phyloP scores from a whole-genome alignment of 2,113 vertebrate species.

The Saguinus midas region DNA sequence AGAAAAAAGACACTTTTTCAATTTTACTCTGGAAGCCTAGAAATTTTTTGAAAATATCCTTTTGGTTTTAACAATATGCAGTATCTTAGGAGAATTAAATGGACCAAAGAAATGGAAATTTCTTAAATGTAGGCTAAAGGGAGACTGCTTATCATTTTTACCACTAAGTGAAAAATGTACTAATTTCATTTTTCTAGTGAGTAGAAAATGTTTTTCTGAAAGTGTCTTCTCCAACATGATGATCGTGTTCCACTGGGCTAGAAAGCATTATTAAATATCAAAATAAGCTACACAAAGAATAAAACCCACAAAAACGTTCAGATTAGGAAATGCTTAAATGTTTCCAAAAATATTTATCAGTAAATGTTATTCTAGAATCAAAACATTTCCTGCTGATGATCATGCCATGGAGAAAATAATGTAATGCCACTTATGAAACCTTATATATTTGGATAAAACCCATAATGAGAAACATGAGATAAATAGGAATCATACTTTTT shows the following conservation, averaged over 20 bases:
- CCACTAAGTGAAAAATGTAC: constrained; percentile 19
- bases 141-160: not conserved
- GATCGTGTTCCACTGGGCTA: constrained; percentile 16
- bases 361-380: constrained; percentile 79
- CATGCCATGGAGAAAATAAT: constrained; percentile 57
- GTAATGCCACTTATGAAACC: not conserved
- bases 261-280: constrained; percentile 75
- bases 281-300: constrained; percentile 65
- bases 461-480: constrained; percentile 23
- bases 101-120: not conserved
- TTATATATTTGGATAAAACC: not conserved
- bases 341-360: constrained; percentile 80
- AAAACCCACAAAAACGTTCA: constrained; percentile 58
- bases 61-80: constrained; percentile 12
- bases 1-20: not conserved
- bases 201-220: constrained; percentile 44
- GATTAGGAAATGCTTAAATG: constrained; percentile 82
- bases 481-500: constrained; percentile 11
- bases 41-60: not conserved
- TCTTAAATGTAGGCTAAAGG: constrained; percentile 2
- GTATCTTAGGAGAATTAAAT: constrained; percentile 14
- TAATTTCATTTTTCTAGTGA: constrained; percentile 10
- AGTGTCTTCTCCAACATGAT: constrained; percentile 62
- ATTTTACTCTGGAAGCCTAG: not conserved
- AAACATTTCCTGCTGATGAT: constrained; percentile 81